Percentiles rank a stretch among this genome's conserved stretches.
These are phyloP conservation scores for Microcebus lehilahytsara DNA, from an alignment of 2,113 vertebrate genomes.

Conservation along the genomic window DNA sequence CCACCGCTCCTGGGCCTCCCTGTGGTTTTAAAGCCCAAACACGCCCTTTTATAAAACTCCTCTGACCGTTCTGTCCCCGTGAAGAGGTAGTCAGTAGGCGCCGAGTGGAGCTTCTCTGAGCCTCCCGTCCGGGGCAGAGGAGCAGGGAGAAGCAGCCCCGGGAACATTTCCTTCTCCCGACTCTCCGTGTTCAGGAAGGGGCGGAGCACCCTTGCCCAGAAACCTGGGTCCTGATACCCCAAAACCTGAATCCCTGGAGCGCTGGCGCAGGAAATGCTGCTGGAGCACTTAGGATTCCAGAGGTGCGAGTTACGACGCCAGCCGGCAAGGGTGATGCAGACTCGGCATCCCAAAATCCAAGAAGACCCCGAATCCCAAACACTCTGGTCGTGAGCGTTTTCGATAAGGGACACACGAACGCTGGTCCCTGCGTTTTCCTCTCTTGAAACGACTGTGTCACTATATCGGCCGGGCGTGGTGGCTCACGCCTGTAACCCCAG, in stretches of 20 bases:
- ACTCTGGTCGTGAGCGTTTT: neutral
- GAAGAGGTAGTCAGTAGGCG: neutral
- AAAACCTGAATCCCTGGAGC: neutral
- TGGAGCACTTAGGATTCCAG: neutral
- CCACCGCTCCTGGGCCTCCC: neutral
- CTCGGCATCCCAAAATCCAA: neutral
- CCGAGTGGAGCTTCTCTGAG: neutral
- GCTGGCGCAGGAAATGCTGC: no score
- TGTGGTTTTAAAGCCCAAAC: neutral
- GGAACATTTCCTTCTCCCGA: no score
- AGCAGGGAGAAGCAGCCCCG: no score
- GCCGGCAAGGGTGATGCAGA: neutral
- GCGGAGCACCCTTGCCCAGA: no score
- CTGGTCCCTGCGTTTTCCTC: no score
- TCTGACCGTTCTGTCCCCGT: rapidly evolving
- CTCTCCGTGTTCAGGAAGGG: no score
- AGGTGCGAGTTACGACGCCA: neutral
- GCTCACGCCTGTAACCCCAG: no score
- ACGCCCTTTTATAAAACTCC: neutral
- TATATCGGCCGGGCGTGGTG: no score
- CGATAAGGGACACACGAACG: neutral
- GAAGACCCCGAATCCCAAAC: neutral
- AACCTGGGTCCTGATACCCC: no score
- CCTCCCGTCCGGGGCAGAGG: no score
- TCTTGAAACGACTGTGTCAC: neutral